phyloP scores from a whole-genome alignment of 2,113 vertebrate species.

The Triplophysa siluroides region DNA sequence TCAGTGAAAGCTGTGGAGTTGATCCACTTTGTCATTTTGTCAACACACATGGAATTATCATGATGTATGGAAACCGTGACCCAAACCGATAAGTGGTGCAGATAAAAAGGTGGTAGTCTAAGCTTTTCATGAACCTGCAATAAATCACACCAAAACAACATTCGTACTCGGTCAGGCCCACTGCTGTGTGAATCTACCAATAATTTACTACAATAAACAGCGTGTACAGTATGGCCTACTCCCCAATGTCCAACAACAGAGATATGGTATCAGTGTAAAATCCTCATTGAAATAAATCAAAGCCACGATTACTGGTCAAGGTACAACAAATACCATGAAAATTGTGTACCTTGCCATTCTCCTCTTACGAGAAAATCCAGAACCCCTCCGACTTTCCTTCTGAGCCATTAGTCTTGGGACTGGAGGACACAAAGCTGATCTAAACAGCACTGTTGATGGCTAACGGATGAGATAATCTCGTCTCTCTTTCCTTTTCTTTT shows the following conservation, averaged over 20 bases:
- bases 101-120: conserved; percentile 21
- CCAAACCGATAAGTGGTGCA: conserved; percentile 20
- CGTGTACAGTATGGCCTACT: not conserved
- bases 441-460: conserved; percentile 75
- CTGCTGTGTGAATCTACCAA: not conserved
- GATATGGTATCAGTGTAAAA: not conserved
- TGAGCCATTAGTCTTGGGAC: conserved; percentile 56
- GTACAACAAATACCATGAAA: conserved; percentile 10
- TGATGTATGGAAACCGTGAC: conserved; percentile 39
- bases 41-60: conserved; percentile 39
- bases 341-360: conserved; percentile 7
- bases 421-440: conserved; percentile 64
- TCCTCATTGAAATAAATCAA: not conserved
- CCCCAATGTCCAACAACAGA: not conserved
- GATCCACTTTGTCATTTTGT: conserved; percentile 23
- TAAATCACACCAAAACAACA: conserved; percentile 21
- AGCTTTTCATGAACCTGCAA: not conserved
- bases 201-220: not conserved
- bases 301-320: not conserved
- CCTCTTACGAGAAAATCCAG: not conserved
- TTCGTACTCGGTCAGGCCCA: not conserved
- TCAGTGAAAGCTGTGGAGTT: not conserved
- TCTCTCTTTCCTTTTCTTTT: conserved; percentile 65
- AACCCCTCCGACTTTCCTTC: conserved; percentile 55
- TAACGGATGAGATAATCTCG: conserved; percentile 76